Percentiles rank a stretch among this genome's conserved stretches.
These are phyloP conservation scores for Epinephelus cyanopodus DNA, from an alignment of 2,113 vertebrate genomes.

Conservation along the genomic window DNA sequence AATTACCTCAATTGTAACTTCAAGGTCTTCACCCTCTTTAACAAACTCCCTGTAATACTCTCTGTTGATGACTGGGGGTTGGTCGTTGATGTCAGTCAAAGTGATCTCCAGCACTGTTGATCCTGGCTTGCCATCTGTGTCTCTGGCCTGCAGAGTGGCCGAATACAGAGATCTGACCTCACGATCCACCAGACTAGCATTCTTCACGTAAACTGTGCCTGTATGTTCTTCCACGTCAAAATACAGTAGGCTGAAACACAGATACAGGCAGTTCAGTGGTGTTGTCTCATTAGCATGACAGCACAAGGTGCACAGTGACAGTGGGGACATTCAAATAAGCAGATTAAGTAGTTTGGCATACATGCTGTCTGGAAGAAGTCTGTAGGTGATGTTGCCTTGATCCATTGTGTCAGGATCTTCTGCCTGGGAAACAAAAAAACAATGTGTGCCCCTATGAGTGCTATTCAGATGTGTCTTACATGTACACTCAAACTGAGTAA, in stretches of 20 bases:
- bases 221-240: constrained; percentile 82
- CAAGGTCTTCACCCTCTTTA: constrained; percentile 78
- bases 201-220: constrained; percentile 84
- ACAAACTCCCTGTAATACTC: constrained; percentile 86
- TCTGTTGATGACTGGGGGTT: constrained; percentile 74
- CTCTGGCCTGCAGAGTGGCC: constrained; percentile 89
- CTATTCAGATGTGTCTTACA: not conserved
- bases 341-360: constrained; percentile 74
- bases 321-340: not conserved
- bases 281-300: not conserved
- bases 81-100: constrained; percentile 90
- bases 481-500: not conserved
- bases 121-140: constrained; percentile 76
- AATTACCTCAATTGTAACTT: constrained; percentile 82
- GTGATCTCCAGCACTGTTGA: constrained; percentile 86
- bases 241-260: constrained; percentile 75
- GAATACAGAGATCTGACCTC: constrained; percentile 86
- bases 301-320: not conserved
- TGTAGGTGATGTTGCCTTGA: constrained; percentile 86
- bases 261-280: not conserved
- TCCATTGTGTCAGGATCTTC: constrained; percentile 88
- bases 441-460: not conserved
- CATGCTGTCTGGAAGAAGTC: constrained; percentile 88
- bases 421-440: constrained; percentile 82
- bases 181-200: constrained; percentile 84